Base-by-base conservation (phyloP, 2,113 vertebrate species). In the Nesoenas mayeri region DNA sequence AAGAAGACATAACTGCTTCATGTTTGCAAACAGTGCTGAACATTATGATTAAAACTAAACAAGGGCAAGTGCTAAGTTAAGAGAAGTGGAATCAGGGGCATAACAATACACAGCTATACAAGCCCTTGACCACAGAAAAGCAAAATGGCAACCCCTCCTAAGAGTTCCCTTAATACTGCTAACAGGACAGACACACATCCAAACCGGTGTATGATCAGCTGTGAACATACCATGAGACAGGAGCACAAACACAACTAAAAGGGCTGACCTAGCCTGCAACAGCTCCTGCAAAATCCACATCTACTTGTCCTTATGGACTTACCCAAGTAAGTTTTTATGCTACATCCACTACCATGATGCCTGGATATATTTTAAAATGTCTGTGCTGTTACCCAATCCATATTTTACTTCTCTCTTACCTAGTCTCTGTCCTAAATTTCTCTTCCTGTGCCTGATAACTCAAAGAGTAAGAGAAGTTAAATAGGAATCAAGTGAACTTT, bases 1-100 rank as follows among this genome's bases (percentile, higher is more conserved):
- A 73, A 36, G 62, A 95, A 95, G 85, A 96, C 82, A 78, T 86
- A 97, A 75, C 61, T 29, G 29, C 88, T 95, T 81, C 91, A 28
- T 20, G 85, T 75, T 81, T 95, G 96, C 95, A 97, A 96, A 97
- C 95, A 96, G 69, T 77, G 85, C 88, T 87, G 96, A 97, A 97
- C 93, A 88, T 29, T 34, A 24, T 70, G 88, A 95, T 83, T 91
- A 94, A 95, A 91, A 95, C 64, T 88, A 96, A 96, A 95, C 89
- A 91, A 92, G 89, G 82, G 88, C 69, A 87, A 88, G 61, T 60
- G 47, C 36, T 78, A 91, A 82, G 44, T 71, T 79, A 65, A 89
- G 62, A 82, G 77, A 85, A 88, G 58, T 20, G 8, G 83, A 93
- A 74, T 48, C 89, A 85, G 51, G 78, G 31, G 82, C 79, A 11